Base-by-base conservation (phyloP, 1,140 invertebrate species). In the Temnothorax curvispinosus region DNA sequence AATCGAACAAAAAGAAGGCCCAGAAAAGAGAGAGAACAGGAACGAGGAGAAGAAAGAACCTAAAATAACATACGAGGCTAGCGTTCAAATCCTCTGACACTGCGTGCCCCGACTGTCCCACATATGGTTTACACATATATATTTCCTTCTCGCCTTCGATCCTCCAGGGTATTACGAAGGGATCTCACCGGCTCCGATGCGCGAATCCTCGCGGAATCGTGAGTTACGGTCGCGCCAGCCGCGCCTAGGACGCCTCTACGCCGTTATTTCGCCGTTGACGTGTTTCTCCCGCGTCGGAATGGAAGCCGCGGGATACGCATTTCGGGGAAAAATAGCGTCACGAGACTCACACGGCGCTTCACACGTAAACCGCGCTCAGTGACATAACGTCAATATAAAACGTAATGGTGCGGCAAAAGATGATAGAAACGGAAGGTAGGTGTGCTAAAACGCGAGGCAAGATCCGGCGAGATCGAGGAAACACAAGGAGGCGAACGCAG, bases 131-230 rank as follows among this genome's bases (percentile, higher is more conserved):
- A 52, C 75, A 80, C 62, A 65, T 90, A 85, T 74, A 85, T 74
- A 85, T 87, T 90, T 77, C 27, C 75, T 65, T 75, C 89, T 80
- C 60, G 58, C 60, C 67, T 87, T 41, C 72, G 81, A 88, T 90
- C 65, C 88, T 86, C 71, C 56, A n/a, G 62, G 52, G 69, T 62
- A 50, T 64, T 76, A 52, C 62, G 62, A n/a, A 7, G 60, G 84
- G 89, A 91, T 90, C 87, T 74, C 50, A 32, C 35, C 47, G 60
- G 90, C 64, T 87, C 88, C 89, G 74, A 91, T 90, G 58, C 41
- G 38, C 58, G 78, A 85, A 90, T 91, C 89, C 58, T 27, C 13
- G 56, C 58, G 75, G 72, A 85, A 90, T 54, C 82, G 72, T 88
- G 87, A 91, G 87, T 91, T 91, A 90, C 89, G 84, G 41, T 76